A percentile compares a stretch with the other conserved stretches of the same genome.
phyloP scores from a whole-genome alignment of 2,888 invertebrate genomes.

The Drosophila buzzatii region DNA sequence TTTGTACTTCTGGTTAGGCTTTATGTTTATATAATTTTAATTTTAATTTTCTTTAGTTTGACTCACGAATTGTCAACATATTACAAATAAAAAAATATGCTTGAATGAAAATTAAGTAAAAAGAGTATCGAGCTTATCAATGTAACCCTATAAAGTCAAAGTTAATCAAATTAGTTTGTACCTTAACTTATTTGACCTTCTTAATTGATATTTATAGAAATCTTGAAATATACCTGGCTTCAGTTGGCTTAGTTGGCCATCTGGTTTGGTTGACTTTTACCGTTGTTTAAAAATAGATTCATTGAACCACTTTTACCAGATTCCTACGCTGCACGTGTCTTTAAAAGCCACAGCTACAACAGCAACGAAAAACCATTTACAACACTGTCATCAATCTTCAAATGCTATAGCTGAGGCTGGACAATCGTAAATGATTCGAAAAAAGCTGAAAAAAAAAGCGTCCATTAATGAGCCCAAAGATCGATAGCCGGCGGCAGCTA shows the following conservation, averaged over 20 bases:
- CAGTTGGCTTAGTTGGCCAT: slow-evolving; percentile 6
- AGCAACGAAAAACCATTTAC: slow-evolving; percentile 31
- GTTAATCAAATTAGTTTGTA: too few relatives aligned
- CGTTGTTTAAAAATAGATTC: slow-evolving; percentile 23
- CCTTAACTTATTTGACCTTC: too few relatives aligned
- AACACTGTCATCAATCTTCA: slow-evolving; percentile 46
- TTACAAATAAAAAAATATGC: too few relatives aligned
- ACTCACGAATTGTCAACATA: too few relatives aligned
- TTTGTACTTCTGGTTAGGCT: too few relatives aligned
- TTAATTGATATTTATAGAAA: too few relatives aligned
- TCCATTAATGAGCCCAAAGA: slow-evolving; percentile 45
- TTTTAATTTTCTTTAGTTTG: too few relatives aligned
- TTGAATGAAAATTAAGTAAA: too few relatives aligned
- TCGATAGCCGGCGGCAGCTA: slow-evolving; percentile 32
- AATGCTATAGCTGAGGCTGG: background rate
- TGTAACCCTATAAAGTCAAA: too few relatives aligned
- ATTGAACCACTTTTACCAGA: slow-evolving; percentile 40
- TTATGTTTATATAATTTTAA: too few relatives aligned
- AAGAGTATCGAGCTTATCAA: too few relatives aligned
- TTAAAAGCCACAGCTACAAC: slow-evolving; percentile 14
- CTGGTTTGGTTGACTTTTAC: slow-evolving; percentile 10
- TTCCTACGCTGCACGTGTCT: slow-evolving; percentile 48
- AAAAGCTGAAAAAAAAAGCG: background rate
- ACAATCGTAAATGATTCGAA: slow-evolving; percentile 34
- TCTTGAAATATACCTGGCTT: too few relatives aligned